Evolutionary conservation across 2,888 invertebrate genomes (phyloP), one percentile per base, ranked within the genome.

Genomic region (Actias luna): DNA sequence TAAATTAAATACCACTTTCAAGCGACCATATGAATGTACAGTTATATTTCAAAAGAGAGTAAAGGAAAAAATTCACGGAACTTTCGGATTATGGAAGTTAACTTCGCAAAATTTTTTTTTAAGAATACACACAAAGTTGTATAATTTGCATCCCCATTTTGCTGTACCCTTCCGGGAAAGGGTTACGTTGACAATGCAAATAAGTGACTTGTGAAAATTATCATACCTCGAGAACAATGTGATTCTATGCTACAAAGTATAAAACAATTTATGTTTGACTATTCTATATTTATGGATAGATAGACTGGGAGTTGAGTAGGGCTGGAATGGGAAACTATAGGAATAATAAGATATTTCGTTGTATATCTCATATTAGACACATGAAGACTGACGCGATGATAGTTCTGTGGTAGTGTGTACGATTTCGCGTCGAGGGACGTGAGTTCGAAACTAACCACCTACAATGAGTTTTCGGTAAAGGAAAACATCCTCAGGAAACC

Each of bases 121-220:
- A n/a, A 25, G 12, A 50, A 50, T 25, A 12, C 12, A 42, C 12
- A 50, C 46, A 50, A 50, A 50, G 25, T 50, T 50, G 46, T 50
- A 50, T 50, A 50, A 50, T 50, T 50, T 50, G 46, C 46, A 50
- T 25, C 25, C 46, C 46, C 22, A 12, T 25, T 50, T 8, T 22
- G 46, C 22, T 22, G 22, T 50, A 25, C 22, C 25, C 10, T 50
- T 50, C 46, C 46, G 25, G 12, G 46, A 50, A 50, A 50, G 46
- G 46, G 46, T 50, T 50, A 25, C 46, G 46, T 50, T 50, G 46
- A 50, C 46, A 50, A 50, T 50, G 46, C 46, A 50, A 50, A 50
- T 50, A 50, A 50, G 12, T 50, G 46, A 50, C 46, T 50, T 50
- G 46, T 25, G 46, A 50, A 50, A 50, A 50, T 42, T 50, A 50